phyloP scores from a whole-genome alignment of 2,113 vertebrate species.

The Nibea coibor region DNA sequence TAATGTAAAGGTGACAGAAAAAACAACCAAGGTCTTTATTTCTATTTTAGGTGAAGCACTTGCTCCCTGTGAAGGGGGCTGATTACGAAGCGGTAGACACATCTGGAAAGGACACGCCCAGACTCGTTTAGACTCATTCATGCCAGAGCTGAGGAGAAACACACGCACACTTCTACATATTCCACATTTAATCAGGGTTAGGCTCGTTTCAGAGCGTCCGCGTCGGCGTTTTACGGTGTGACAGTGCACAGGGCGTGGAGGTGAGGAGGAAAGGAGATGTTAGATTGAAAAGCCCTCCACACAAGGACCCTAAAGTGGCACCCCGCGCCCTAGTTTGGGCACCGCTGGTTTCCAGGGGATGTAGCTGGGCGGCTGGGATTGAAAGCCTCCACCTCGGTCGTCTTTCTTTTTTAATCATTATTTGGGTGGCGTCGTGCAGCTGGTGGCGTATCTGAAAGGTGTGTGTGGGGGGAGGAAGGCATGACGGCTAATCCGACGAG shows the following conservation, averaged over 20 bases:
- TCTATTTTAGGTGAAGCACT: constrained; percentile 34
- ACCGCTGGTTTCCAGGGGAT: constrained; percentile 18
- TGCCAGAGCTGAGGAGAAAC: not conserved
- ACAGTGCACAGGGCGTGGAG: not conserved
- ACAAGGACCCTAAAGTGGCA: constrained; percentile 19
- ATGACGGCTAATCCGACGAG: not conserved
- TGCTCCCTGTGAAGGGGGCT: constrained; percentile 1
- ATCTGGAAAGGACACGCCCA: constrained; percentile 78
- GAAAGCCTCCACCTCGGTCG: constrained; percentile 16
- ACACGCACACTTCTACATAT: too few relatives aligned
- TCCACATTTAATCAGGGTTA: too few relatives aligned
- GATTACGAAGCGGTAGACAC: constrained; percentile 36
- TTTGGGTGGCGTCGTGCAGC: constrained; percentile 17
- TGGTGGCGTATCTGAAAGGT: not conserved
- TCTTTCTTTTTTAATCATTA: not conserved
- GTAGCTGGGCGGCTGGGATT: constrained; percentile 9
- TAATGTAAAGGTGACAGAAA: not conserved
- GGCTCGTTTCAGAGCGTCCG: not conserved
- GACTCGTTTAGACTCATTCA: constrained; percentile 50
- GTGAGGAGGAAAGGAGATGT: not conserved
- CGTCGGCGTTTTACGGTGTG: not conserved
- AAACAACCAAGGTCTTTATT: not conserved
- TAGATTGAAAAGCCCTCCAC: not conserved
- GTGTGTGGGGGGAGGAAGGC: not conserved
- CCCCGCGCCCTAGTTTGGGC: constrained; percentile 22